Conservation (phyloP, 2,113 vertebrate species). For the Pica pica region DNA sequence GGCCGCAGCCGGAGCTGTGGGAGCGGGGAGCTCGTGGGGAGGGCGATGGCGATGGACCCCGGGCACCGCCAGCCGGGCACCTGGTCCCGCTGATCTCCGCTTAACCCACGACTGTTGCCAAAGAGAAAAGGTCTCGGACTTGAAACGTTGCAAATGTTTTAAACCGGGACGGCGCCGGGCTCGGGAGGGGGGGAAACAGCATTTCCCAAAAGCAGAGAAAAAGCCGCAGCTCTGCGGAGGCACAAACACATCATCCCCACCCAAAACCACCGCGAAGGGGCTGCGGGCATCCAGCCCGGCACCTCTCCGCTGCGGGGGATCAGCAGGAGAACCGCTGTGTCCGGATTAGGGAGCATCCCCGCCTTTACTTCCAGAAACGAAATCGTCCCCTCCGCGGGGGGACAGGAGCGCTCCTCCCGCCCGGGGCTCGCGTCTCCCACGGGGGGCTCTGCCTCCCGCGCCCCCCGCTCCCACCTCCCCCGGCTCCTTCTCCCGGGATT, state of each 20-base stretch:
- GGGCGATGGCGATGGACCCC: no score
- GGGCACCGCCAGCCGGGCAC: not conserved
- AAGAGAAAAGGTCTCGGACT: not conserved
- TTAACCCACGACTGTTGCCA: rapidly evolving
- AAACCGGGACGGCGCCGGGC: not conserved
- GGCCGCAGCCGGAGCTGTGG: not conserved
- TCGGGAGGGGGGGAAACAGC: not conserved
- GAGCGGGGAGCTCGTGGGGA: not conserved
- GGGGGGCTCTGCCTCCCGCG: not conserved
- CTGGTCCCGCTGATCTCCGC: not conserved
- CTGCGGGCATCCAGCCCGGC: not conserved
- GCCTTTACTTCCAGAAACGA: not conserved
- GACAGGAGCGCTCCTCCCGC: not conserved
- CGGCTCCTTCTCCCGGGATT: not conserved
- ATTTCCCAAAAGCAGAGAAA: not conserved
- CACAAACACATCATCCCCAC: not conserved
- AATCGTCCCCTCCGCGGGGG: not conserved
- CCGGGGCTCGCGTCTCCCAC: not conserved
- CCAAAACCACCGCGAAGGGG: not conserved
- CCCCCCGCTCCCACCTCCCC: not conserved
- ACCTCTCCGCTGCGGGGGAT: rapidly evolving
- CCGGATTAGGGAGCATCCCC: not conserved
- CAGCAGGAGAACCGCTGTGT: not conserved
- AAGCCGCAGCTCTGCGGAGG: not conserved
- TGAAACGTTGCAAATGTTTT: rapidly evolving